Percentiles rank a stretch among this genome's conserved stretches.
phyloP scores from a whole-genome alignment of 2,888 invertebrate genomes.

The Hirtodrosophila alboralis region DNA sequence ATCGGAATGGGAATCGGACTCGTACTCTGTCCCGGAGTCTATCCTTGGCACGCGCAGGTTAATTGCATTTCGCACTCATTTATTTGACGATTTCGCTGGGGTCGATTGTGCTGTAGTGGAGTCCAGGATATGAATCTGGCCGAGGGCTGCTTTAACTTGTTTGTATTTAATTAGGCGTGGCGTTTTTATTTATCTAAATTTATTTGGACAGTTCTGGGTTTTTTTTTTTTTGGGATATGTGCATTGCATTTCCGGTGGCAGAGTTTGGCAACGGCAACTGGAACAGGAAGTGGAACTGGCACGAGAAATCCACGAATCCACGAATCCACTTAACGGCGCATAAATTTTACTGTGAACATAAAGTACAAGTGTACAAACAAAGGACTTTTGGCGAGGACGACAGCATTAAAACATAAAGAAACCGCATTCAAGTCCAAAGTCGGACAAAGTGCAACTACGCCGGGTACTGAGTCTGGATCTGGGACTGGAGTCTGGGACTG shows the following conservation, averaged over 20 bases:
- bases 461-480: neutral
- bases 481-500: slow-evolving; percentile 1
- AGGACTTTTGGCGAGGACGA: slow-evolving; percentile 66
- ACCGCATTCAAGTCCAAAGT: slow-evolving; percentile 60
- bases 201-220: slow-evolving; percentile 37
- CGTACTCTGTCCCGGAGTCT: slow-evolving; percentile 19
- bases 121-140: slow-evolving; percentile 5
- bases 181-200: slow-evolving; percentile 47
- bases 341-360: slow-evolving; percentile 68
- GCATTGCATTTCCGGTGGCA: slow-evolving; percentile 59
- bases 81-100: slow-evolving; percentile 55
- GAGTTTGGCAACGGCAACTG: slow-evolving; percentile 44
- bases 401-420: slow-evolving; percentile 57
- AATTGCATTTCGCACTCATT: slow-evolving; percentile 73
- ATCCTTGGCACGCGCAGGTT: slow-evolving; percentile 72
- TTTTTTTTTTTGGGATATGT: too few species aligned
- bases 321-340: slow-evolving; percentile 76
- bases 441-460: slow-evolving; percentile 44
- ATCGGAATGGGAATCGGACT: slow-evolving; percentile 11
- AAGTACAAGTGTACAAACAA: slow-evolving; percentile 74
- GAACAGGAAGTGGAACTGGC: slow-evolving; percentile 35
- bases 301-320: slow-evolving; percentile 48
- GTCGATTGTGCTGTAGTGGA: slow-evolving; percentile 12
- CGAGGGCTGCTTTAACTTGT: slow-evolving; percentile 41
- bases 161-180: slow-evolving; percentile 57